Evolutionary conservation across 2,888 invertebrate genomes (phyloP), one percentile per base, ranked within the genome.

Genomic region (Pollenia amentaria): DNA sequence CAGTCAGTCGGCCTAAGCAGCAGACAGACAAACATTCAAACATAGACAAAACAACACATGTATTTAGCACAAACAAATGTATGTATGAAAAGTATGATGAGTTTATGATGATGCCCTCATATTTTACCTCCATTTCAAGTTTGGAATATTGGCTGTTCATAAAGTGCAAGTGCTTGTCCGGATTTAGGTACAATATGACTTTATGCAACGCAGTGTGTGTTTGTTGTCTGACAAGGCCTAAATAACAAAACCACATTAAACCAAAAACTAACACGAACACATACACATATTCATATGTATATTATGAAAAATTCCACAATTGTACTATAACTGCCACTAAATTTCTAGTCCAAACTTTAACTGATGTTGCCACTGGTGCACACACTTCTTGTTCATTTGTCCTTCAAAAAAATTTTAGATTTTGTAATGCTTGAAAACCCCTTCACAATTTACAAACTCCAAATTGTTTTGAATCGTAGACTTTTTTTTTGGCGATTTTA

Each of bases 31-130:
- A 51, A 75, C 73, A 60, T 46, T 65, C 73, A 48, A 48, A 18
- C 48, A 70, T 18, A 55, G 44, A 60, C 69, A 77, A 60, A 16
- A 62, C 62, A 48, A 51, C 6, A 62, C 42, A 80, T 40, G 16
- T 40, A 38, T 11, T 11, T 46, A 9, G 38, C 21, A 40, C 75
- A 60, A 48, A 60, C 64, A 72, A 57, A 48, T 9, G 48, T 1
- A 29, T 48, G 7, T 21, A 57, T 55, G 4, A 29, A 46, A 77
- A 72, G 42, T 46, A 69, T 82, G 81, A 85, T 78, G 82, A 82
- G 65, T 78, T 79, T 79, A 86, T 79, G 76, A 76, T 72, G 80
- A 80, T 87, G 84, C 84, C 80, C 84, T 84, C 84, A 87, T 82
- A 84, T 84, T 81, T 87, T 64, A 78, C 53, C 70, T 80, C 60